Evolutionary conservation across 2,888 invertebrate genomes (phyloP).

Genomic region (Ferdinandea cuprea): DNA sequence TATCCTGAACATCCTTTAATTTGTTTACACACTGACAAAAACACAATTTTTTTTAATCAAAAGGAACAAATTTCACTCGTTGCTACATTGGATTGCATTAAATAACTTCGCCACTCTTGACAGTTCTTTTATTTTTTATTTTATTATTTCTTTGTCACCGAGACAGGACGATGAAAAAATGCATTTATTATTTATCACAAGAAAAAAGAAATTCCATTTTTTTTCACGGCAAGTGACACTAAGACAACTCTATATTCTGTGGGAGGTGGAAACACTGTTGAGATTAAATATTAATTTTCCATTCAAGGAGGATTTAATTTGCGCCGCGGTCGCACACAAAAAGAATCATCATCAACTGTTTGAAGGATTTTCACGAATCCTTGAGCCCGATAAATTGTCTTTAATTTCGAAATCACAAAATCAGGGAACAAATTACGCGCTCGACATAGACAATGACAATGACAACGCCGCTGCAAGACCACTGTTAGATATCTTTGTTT

Average conservation of each 20-base stretch:
- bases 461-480: neutral
- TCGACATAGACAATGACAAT: neutral
- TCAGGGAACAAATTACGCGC: constrained; percentile 21
- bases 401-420: constrained; percentile 5
- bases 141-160: constrained; percentile 34
- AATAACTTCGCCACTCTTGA: constrained; percentile 26
- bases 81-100: neutral
- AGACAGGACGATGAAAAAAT: constrained; percentile 31
- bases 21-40: constrained; percentile 57
- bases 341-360: constrained; percentile 17
- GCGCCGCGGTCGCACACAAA: constrained; percentile 47
- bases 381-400: constrained; percentile 14
- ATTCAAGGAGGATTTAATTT: constrained; percentile 15
- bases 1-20: constrained; percentile 15
- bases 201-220: neutral
- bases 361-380: constrained; percentile 40
- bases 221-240: constrained; percentile 1
- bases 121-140: constrained; percentile 4
- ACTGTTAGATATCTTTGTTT: neutral
- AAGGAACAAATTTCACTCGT: constrained; percentile 18
- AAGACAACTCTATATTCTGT: constrained; percentile 1
- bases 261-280: neutral
- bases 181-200: constrained; percentile 45
- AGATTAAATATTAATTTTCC: constrained; percentile 12
- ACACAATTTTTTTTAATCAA: constrained; percentile 24